These are phyloP conservation scores for Cuniculus paca DNA, from an alignment of 2,797 vertebrate genomes.

Conservation along the genomic window DNA sequence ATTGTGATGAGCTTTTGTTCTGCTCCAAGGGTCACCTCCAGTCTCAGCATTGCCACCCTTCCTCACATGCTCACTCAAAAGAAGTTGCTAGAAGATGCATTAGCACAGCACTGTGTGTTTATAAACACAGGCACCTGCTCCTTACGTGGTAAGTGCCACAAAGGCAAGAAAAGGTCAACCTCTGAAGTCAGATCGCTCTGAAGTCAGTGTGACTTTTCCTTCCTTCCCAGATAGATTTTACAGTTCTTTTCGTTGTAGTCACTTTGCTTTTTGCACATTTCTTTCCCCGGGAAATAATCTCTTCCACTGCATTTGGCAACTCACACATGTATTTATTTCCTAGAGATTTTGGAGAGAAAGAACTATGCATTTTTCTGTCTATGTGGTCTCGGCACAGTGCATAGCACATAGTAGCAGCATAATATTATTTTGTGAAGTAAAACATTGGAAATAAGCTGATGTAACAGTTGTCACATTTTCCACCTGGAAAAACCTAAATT, in stretches of 20 bases:
- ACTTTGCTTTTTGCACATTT: background rate
- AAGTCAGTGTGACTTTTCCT: background rate
- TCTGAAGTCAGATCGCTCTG: background rate
- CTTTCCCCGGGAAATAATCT: conserved; percentile 25
- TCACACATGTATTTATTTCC: background rate
- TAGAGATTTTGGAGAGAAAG: background rate
- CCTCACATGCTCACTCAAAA: background rate
- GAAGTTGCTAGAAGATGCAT: background rate
- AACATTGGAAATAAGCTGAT: background rate
- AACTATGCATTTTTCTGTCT: background rate
- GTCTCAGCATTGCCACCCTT: background rate
- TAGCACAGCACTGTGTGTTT: rapidly evolving
- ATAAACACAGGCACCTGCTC: background rate
- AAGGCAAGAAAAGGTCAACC: background rate
- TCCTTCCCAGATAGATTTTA: background rate
- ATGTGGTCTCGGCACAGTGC: background rate
- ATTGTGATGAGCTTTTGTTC: background rate
- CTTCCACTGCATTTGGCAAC: background rate
- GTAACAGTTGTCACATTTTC: background rate
- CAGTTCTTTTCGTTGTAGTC: background rate
- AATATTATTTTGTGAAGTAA: background rate
- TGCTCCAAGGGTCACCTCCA: background rate
- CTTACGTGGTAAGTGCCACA: background rate
- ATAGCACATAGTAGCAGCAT: background rate
- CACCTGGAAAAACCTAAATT: conserved; percentile 2